A percentile compares a stretch with the other conserved stretches of the same genome.
Conservation (phyloP, 1,140 invertebrate species). For the Samia ricini region DNA sequence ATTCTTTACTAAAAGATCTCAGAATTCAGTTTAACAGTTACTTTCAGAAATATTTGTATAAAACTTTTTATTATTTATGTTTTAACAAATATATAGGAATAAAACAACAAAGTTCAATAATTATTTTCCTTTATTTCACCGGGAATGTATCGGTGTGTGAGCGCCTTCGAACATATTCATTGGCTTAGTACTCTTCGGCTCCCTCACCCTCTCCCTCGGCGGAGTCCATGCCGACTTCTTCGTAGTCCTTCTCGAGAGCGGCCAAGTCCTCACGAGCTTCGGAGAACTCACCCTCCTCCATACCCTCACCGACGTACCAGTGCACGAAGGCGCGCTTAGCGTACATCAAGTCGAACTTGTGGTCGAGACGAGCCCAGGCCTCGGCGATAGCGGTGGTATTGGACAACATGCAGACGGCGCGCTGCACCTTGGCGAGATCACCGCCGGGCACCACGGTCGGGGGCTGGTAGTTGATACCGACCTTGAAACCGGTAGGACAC, state of each 20-base stretch:
- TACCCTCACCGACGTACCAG: conserved; percentile 92
- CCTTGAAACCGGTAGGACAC: conserved; percentile 94
- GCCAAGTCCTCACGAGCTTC: conserved; percentile 93
- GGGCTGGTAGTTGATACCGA: conserved; percentile 89
- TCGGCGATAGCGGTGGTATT: conserved; percentile 91
- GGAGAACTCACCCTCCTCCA: conserved; percentile 92
- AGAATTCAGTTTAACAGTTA: too few relatives aligned
- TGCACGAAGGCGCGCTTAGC: conserved; percentile 92
- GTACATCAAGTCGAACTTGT: conserved; percentile 93
- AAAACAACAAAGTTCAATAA: not conserved
- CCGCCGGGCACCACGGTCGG: conserved; percentile 90
- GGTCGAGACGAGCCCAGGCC: conserved; percentile 87
- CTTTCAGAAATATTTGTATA: too few relatives aligned
- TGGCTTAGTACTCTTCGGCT: conserved; percentile 82
- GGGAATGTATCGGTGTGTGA: conserved; percentile 58
- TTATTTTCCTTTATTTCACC: conserved; percentile 53
- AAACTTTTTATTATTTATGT: too few relatives aligned
- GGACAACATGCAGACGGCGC: conserved; percentile 86
- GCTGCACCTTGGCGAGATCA: conserved; percentile 87
- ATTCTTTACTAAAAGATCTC: too few relatives aligned
- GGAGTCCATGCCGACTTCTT: conserved; percentile 89
- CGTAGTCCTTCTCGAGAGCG: conserved; percentile 92
- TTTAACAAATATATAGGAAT: not conserved
- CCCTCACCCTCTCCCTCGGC: conserved; percentile 85
- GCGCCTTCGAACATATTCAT: conserved; percentile 36